Evolutionary conservation across 2,888 invertebrate species (phyloP), one percentile per base, ranked within the genome.

Genomic region (Campoletis raptor): DNA sequence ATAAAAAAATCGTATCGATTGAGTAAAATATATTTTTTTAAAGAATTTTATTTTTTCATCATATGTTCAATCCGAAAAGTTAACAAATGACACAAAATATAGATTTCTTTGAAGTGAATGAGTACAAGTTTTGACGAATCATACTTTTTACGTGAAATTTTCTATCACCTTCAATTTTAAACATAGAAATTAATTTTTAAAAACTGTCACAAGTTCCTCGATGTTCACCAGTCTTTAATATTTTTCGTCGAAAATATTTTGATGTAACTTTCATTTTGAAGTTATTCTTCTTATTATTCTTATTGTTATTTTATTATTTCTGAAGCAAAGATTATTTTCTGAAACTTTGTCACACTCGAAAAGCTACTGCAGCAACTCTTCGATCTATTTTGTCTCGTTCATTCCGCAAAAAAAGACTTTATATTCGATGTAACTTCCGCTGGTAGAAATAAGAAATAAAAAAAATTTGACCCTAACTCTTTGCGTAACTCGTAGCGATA

Each of bases 401-500:
- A 30, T 15, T 61, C 2, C 5, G 30, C 30, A 6, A 70, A 70
- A 18, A 70, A 18, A 30, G 45, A 6, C 30, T 30, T 30, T 30
- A 30, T 70, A 45, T 18, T 48, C 0, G 30, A 30, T 6, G 9
- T 48, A 18, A 40, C n/a, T 48, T 18, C 36, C 45, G n/a, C 18
- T 48, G 21, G 10, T 12, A n/a, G 24, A 37, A n/a, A 52, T 18
- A 72, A 52, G 18, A n/a, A 36, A 15, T 10, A 36, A 36, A 48
- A 36, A 30, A 61, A 6, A 48, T 30, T 18, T 52, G 36, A 57
- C 48, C 73, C 54, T 9, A 21, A 57, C 37, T 12, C 21, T 37
- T 40, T 12, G 48, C 54, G 40, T 57, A 37, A 54, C 54, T 40
- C 54, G 24, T 37, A 15, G n/a, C 37, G 54, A 54, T 73, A 73